A percentile compares a stretch with the other conserved stretches of the same genome.
phyloP scores from a whole-genome alignment of 2,113 vertebrate species.

The Phasianus colchicus region DNA sequence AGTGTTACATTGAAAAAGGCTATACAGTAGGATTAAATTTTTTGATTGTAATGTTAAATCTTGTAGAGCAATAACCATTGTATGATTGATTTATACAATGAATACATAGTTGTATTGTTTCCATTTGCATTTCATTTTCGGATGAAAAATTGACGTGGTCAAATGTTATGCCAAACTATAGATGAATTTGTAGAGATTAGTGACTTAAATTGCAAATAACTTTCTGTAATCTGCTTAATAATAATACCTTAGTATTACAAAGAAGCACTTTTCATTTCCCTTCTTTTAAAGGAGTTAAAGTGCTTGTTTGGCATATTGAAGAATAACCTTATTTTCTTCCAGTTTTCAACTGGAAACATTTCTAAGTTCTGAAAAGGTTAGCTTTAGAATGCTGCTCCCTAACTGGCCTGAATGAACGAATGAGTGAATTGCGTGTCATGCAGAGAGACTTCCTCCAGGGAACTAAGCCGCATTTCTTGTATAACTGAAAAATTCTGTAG shows the following conservation, averaged over 20 bases:
- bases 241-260: background rate
- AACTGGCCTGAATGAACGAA: background rate
- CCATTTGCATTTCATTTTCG: background rate
- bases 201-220: background rate
- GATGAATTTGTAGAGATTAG: background rate
- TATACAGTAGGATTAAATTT: background rate
- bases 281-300: background rate
- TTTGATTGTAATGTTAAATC: background rate
- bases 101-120: background rate
- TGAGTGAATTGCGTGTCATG: background rate
- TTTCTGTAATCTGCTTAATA: background rate
- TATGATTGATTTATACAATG: background rate
- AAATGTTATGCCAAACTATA: background rate
- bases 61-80: background rate
- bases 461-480: background rate
- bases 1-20: background rate
- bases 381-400: background rate
- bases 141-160: background rate
- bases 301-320: background rate
- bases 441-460: background rate
- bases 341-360: background rate
- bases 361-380: background rate
- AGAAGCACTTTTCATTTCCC: background rate
- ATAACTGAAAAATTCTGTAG: background rate
- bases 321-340: background rate